Evolutionary conservation across 2,888 invertebrate species (phyloP).

Genomic region (Sthenelais limicola): DNA sequence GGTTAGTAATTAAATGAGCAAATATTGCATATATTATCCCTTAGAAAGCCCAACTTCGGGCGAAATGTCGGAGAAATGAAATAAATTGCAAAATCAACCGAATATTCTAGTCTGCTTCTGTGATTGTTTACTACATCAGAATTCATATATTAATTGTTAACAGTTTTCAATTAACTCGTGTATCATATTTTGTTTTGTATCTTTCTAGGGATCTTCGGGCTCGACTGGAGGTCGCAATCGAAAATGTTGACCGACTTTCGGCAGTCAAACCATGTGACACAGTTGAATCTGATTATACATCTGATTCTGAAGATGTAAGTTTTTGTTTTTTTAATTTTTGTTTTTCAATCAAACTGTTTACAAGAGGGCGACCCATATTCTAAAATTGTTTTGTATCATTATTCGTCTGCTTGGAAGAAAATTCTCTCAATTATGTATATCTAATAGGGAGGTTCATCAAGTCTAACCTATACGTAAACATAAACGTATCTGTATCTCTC

Average conservation of each 20-base stretch:
- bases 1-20: no score
- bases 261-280: constrained; percentile 63
- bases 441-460: no score
- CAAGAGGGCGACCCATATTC: no score
- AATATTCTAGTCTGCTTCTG: neutral
- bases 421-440: no score
- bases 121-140: neutral
- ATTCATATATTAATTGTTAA: neutral
- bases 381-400: no score
- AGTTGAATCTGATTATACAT: constrained; percentile 75
- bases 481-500: no score
- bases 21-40: no score
- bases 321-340: no score
- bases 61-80: neutral
- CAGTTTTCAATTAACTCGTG: neutral
- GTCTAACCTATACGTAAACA: no score
- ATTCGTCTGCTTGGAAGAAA: no score
- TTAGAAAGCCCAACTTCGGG: no score
- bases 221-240: constrained; percentile 89
- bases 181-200: neutral
- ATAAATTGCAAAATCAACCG: neutral
- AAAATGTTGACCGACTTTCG: constrained; percentile 76
- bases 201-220: constrained; percentile 86
- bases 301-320: constrained; percentile 76
- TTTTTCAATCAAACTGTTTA: no score